Base-by-base conservation (phyloP, 2,888 invertebrate species). In the Piscicola geometra region DNA sequence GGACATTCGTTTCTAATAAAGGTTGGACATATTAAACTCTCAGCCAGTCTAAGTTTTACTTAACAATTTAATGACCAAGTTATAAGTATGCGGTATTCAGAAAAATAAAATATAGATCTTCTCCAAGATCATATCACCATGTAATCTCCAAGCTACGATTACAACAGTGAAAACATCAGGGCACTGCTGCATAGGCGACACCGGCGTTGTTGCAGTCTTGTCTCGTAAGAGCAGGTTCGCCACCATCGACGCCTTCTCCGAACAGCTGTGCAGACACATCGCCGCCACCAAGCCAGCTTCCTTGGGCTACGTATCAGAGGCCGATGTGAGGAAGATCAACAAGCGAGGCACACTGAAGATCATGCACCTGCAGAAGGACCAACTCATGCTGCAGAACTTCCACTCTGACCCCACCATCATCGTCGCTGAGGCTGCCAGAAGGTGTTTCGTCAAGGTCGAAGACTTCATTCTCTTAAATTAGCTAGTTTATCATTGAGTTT, bases 241-340 rank as follows among this genome's bases (percentile, higher is more conserved):
- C 21, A 71, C 77, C 21, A 77, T 72, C 32, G 77, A 75, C 28
- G 78, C 75, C n/a, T 78, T 78, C 50, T 78, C 76, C 2, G 78
- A 78, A 73, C 78, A 78, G 67, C 71, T 78, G 68, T 78, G 78
- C 75, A 71, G 78, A 33, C 78, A 78, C 76, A 78, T 78, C 74
- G 75, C 71, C 56, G 52, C 41, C 28, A 56, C 35, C 47, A 47
- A 69, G 30, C 78, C 78, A n/a, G 47, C 66, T 18, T 66, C 67
- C 30, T 50, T 78, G 36, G 78, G 78, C 33, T 60, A 68, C 15
- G 56, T 76, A n/a, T 50, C 70, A 15, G 76, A 75, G 15, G 33
- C 50, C 5, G 68, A 76, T 70, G 33, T 73, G 30, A 78, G 71
- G 64, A 68, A 73, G 25, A 75, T 77, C 30, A 75, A 71, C 52